phyloP scores from a whole-genome alignment of 2,113 vertebrate genomes.

The Nycticryphes semicollaris region DNA sequence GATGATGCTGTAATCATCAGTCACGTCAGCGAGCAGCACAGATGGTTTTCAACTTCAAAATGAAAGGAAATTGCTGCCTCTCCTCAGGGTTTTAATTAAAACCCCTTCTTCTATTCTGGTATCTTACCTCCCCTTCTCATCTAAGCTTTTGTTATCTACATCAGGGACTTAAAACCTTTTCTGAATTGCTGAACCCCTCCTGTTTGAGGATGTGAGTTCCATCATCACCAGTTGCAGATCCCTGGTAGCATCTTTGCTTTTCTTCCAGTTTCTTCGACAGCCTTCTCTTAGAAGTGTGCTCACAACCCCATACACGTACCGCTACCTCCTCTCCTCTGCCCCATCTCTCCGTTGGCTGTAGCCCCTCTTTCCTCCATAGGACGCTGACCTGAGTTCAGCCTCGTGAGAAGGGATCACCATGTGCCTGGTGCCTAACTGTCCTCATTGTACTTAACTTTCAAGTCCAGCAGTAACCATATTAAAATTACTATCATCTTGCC shows the following conservation, averaged over 20 bases:
- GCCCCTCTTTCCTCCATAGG: not conserved
- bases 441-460: not conserved
- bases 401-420: not conserved
- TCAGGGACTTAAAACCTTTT: not conserved
- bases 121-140: not conserved
- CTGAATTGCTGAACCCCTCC: not conserved
- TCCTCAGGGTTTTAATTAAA: slow-evolving; percentile 38
- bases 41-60: slow-evolving; percentile 32
- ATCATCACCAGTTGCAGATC: not conserved
- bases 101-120: not conserved
- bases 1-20: not conserved
- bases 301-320: rapidly evolving
- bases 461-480: not conserved
- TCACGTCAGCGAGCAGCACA: not conserved
- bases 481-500: not conserved
- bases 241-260: not conserved
- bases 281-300: not conserved
- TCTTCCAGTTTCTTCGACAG: not conserved
- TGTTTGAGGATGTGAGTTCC: not conserved
- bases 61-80: slow-evolving; percentile 39
- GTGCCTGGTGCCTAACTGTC: not conserved
- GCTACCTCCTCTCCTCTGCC: not conserved
- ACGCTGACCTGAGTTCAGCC: not conserved
- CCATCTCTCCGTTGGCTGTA: not conserved
- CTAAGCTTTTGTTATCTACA: not conserved